Base-by-base conservation (phyloP, 2,888 invertebrate species). In the Epinotia bilunana region DNA sequence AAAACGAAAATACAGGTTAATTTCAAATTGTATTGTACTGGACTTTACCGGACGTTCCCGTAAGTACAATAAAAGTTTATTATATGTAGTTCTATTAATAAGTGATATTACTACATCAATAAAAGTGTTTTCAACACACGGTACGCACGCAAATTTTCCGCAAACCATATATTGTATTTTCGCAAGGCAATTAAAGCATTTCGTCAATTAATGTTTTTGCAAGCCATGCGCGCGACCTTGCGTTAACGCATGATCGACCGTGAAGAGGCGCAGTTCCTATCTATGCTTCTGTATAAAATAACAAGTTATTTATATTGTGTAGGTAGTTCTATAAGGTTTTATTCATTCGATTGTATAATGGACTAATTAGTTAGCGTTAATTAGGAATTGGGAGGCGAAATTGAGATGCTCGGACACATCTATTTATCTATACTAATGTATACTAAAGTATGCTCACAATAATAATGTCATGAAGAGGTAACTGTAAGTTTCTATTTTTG, bases 191-290 rank as follows among this genome's bases (percentile, higher is more conserved):
- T 61, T 63, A 72, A 49, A 61, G 1, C 28, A 74, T 58, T 74
- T 74, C 70, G 64, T 39, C 74, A 64, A 73, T 70, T 70, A 23
- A 23, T 12, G 65, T 70, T 70, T 74, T 71, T 68, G 64, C 64
- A 71, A 70, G 60, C 68, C 61, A 79, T 78, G 79, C 49, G 83
- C 84, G 84, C 89, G 91, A 84, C 91, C 92, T 92, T 92, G 91
- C 78, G 74, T 77, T 89, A 89, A 91, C 82, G 82, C 77, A 84
- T 88, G 90, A 91, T 91, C 86, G 85, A 84, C 91, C 90, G 89
- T 91, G 91, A 90, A 90, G 87, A 87, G 87, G 78, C 78, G 20
- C 28, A 71, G 16, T 46, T 33, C 69, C 58, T 69, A 46, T 46
- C 28, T 60, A 69, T 43, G 58, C 43, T 46, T 69, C 43, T 68